These are phyloP conservation scores for Cardiocondyla obscurior DNA, from an alignment of 1,140 invertebrate species.

Conservation along the genomic window DNA sequence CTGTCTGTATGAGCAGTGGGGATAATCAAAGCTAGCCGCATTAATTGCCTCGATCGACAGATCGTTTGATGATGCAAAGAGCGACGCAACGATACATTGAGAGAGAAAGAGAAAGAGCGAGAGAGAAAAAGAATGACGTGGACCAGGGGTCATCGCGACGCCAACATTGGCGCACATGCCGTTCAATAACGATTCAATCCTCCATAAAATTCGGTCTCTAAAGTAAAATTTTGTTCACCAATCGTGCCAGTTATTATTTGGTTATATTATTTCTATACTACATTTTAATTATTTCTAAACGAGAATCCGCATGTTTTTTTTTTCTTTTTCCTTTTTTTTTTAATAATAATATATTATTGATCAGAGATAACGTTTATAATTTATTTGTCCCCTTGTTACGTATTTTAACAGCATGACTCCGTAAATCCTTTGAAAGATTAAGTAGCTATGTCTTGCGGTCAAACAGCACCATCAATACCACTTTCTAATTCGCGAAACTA, in stretches of 20 bases:
- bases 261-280: neutral
- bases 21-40: constrained; percentile 65
- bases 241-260: neutral
- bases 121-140: neutral
- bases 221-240: neutral
- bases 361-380: neutral
- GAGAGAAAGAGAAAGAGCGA: neutral
- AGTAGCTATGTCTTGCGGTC: constrained; percentile 20
- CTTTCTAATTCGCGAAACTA: constrained; percentile 34
- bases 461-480: constrained; percentile 18
- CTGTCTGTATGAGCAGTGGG: neutral
- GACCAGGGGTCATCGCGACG: constrained; percentile 40
- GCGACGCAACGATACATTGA: neutral
- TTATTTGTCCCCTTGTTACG: neutral
- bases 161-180: constrained; percentile 14
- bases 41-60: constrained; percentile 63
- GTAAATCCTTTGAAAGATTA: constrained; percentile 18
- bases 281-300: neutral
- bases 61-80: constrained; percentile 41
- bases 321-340: neutral
- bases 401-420: constrained; percentile 17
- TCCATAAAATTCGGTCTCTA: neutral
- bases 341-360: neutral
- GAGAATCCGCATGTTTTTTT: neutral
- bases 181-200: constrained; percentile 30